phyloP scores from a whole-genome alignment of 2,113 vertebrate genomes.

The Hystrix cristata region DNA sequence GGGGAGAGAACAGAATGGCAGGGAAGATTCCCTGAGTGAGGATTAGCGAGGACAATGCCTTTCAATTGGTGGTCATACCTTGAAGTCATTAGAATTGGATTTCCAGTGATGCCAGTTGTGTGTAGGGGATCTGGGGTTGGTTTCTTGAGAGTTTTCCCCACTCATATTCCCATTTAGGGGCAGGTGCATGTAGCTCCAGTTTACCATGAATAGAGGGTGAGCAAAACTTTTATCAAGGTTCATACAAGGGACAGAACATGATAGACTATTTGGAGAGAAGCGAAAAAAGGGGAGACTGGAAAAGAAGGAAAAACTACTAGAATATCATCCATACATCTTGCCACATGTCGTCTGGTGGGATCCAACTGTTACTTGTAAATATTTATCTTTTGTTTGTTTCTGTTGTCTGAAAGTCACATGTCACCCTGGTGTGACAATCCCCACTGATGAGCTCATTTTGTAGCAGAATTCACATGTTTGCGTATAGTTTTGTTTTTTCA shows the following conservation, averaged over 20 bases:
- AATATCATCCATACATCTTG: background rate
- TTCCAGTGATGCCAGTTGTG: background rate
- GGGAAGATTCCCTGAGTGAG: background rate
- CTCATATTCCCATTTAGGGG: too few species aligned
- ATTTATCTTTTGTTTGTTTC: background rate
- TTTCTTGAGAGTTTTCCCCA: background rate
- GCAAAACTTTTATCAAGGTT: background rate
- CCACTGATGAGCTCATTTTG: background rate
- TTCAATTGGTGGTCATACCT: too few species aligned
- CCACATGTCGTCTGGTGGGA: background rate
- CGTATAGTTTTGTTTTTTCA: background rate
- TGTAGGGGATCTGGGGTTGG: fast-evolving
- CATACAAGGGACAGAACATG: background rate
- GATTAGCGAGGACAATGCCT: background rate
- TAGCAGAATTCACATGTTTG: background rate
- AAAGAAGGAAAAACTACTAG: background rate
- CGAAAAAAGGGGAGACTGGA: too few species aligned
- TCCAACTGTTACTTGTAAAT: background rate
- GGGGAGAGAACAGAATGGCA: background rate
- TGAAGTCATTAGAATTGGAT: background rate
- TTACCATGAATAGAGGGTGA: too few species aligned
- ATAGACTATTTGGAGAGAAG: background rate
- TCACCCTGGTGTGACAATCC: background rate
- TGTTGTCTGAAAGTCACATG: background rate
- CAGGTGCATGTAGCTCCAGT: background rate